Evolutionary conservation across 2,888 invertebrate species (phyloP), one percentile per base, ranked within the genome.

Genomic region (Leptinotarsa peninsularis): DNA sequence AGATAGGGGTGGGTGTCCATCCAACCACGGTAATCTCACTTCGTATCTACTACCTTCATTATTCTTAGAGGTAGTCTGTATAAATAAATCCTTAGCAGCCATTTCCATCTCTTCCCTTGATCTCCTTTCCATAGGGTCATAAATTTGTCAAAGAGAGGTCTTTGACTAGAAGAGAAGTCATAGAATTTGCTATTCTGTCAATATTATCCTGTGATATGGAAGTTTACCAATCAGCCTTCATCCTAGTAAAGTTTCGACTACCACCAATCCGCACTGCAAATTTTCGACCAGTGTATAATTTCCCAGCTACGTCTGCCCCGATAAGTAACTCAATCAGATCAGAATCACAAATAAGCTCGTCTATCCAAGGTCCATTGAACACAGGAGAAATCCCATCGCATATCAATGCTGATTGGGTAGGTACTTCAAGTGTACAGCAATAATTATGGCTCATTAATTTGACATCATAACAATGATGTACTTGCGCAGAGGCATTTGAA

Each of bases 401-500:
- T n/a, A 54, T 54, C 54, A 54, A 7, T 18, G 54, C n/a, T 54
- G 54, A 54, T 54, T n/a, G 21, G 21, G 2, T 73, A 49, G 21
- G 2, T 73, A 49, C 49, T 14, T 66, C 17, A 74, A 78, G 4
- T 68, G 56, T 50, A 67, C 33, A 33, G 33, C 33, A 33, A 33
- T 33, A 33, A 33, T 33, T 33, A 33, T 33, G 33, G 1, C 5
- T 33, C 5, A 33, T 33, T 1, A 33, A 33, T 33, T 33, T 33
- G 33, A 5, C 33, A 33, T 33, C 33, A 5, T 33, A 33, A 33
- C 33, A 33, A 33, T 33, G 4, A 23, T 23, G 23, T 33, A 33
- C 5, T 33, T 70, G 54, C 63, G 54, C 63, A 50, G 10, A 43
- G 5, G 78, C 63, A 73, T 79, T 78, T 87, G 88, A 4, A 77